Evolutionary conservation across 2,797 vertebrate genomes (phyloP).

Genomic region (Alosa sapidissima): DNA sequence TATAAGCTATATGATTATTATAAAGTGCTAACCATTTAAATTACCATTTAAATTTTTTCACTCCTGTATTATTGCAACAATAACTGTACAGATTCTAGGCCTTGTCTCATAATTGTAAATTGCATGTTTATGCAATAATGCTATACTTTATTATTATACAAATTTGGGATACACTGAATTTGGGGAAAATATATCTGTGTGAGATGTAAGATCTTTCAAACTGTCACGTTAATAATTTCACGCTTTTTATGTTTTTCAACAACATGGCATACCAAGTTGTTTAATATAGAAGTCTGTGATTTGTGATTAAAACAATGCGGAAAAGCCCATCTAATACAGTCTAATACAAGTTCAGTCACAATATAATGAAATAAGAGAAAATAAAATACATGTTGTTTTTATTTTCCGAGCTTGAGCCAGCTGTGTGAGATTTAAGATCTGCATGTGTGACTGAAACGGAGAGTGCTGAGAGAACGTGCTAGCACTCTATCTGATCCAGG

Average conservation of each 20-base stretch:
- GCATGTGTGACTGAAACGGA: not conserved
- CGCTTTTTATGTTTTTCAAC: not conserved
- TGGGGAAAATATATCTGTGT: not conserved
- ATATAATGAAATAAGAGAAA: not conserved
- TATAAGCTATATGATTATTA: too few species aligned
- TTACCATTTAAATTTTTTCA: not conserved
- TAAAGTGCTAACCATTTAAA: not conserved
- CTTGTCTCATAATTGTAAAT: not conserved
- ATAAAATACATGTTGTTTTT: not conserved
- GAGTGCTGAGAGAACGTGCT: not conserved
- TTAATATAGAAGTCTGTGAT: not conserved
- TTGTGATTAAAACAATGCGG: not conserved
- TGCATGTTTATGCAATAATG: not conserved
- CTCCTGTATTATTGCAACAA: not conserved
- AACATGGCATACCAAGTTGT: not conserved
- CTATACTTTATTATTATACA: not conserved
- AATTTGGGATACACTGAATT: not conserved
- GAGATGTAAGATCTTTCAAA: not conserved
- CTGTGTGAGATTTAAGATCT: not conserved
- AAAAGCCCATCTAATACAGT: not conserved
- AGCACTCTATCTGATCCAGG: conserved; percentile 1
- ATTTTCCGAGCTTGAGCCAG: not conserved
- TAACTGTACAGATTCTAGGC: not conserved
- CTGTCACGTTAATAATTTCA: not conserved
- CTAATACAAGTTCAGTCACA: not conserved